Percentiles rank a stretch among this genome's conserved stretches.
Evolutionary conservation across 2,797 vertebrate species (phyloP).

Genomic region (Galagoides demidoff): DNA sequence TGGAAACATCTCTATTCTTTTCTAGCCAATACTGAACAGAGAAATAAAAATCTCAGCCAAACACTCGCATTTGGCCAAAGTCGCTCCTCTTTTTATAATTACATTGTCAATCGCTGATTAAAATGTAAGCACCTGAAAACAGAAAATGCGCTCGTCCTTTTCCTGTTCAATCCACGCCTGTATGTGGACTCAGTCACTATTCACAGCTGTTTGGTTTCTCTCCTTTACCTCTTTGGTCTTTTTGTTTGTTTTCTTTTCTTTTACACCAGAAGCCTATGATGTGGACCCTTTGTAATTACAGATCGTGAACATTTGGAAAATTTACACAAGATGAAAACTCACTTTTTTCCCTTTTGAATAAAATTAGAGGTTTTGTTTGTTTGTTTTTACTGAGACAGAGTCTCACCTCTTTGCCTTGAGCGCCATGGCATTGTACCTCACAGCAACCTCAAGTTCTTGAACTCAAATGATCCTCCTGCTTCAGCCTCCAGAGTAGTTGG

Average conservation of each 20-base stretch:
- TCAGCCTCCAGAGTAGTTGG: no score
- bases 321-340: background rate
- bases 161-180: background rate
- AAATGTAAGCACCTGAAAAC: slow-evolving; percentile 31
- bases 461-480: no score
- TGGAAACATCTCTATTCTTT: slow-evolving; percentile 60
- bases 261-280: slow-evolving; percentile 2
- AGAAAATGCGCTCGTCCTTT: slow-evolving; percentile 29
- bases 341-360: background rate
- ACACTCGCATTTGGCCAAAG: slow-evolving; percentile 49
- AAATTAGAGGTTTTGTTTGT: background rate
- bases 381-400: no score
- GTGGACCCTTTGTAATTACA: background rate
- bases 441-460: no score
- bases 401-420: no score
- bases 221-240: background rate
- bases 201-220: background rate
- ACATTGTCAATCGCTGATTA: slow-evolving; percentile 54
- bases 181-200: background rate
- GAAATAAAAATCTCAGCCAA: slow-evolving; percentile 56
- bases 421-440: no score
- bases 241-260: background rate
- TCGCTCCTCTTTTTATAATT: slow-evolving; percentile 66
- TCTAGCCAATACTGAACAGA: slow-evolving; percentile 53
- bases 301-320: slow-evolving; percentile 34